These are phyloP conservation scores for Cantharis nigra DNA, from an alignment of 2,888 invertebrate species.

Conservation along the genomic window DNA sequence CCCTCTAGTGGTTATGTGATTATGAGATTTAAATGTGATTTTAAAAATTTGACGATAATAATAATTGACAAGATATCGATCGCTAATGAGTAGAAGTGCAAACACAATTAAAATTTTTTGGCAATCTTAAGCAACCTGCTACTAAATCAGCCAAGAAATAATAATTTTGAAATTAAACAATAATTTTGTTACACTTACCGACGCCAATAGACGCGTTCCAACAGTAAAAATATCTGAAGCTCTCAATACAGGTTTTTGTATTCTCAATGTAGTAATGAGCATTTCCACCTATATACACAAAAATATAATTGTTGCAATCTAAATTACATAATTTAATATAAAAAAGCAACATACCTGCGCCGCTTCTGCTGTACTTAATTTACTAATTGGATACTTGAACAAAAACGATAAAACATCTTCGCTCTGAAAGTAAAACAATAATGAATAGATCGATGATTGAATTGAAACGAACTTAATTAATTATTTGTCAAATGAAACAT, in stretches of 20 bases:
- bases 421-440: conserved; percentile 37
- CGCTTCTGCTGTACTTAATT: conserved; percentile 41
- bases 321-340: neutral
- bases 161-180: no score
- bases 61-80: no score
- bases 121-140: no score
- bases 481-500: neutral
- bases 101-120: no score
- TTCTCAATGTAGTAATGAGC: conserved; percentile 39
- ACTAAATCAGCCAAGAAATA: no score
- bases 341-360: conserved; percentile 37
- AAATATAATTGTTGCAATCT: neutral
- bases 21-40: no score
- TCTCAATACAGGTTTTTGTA: conserved; percentile 42
- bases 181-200: conserved; percentile 35
- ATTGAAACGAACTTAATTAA: neutral
- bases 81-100: no score
- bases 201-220: conserved; percentile 42
- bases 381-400: conserved; percentile 45
- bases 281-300: conserved; percentile 39
- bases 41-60: no score
- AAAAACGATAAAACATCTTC: conserved; percentile 42
- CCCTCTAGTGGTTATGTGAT: no score
- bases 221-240: conserved; percentile 46
- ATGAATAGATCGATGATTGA: neutral